Evolutionary conservation across 2,113 vertebrate species (phyloP), one percentile per base, ranked within the genome.

Genomic region (Tapirus terrestris): DNA sequence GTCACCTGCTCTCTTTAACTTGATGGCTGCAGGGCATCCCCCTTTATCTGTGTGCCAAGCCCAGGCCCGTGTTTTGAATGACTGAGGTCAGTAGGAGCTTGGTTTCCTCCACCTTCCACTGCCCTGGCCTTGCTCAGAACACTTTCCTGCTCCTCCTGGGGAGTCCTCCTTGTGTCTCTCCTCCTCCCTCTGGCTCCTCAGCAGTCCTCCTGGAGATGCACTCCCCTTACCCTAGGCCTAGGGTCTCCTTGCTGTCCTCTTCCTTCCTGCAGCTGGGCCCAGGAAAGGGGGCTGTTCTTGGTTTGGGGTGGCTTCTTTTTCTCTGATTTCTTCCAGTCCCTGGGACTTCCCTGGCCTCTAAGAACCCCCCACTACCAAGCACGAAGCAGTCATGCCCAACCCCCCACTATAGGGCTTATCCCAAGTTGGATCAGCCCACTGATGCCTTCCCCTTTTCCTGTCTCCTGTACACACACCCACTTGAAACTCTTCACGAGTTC

Each of bases 321-420:
- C 4, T 76, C 63, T 67, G 31, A 80, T 27, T 17, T 76, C 63
- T 83, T 21, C 2, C 18, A 65, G 68, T 58, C 43, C 2, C 68
- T 51, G 45, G 16, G 53, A 53, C 6, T 7, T 77, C 21, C 45
- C n/a, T 77, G 58, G 18, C 73, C 36, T 73, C 77, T 27, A 16
- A 43, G 53, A 53, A 27, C 1, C 17, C 43, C 61, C 21, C 6
- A 2, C 27, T 33, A 14, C 16, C 58, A 39, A 14, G 36, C 48
- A 31, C 0, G 12, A 56, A 88, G 33, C 29, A 31, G 25, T 72
- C n/a, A 60, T 36, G 53, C 36, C n/a, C 2, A 2, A 8, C 10
- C 61, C 17, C 10, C 1, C 1, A 27, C 16, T 10, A 1, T 1
- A n/a, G 27, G 29, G 77, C 7, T 13, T 21, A 20, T 0, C 14